Percentiles rank a stretch among this genome's conserved stretches.
Conservation (phyloP, 2,888 invertebrate species). For the Sarcophaga variegata region DNA sequence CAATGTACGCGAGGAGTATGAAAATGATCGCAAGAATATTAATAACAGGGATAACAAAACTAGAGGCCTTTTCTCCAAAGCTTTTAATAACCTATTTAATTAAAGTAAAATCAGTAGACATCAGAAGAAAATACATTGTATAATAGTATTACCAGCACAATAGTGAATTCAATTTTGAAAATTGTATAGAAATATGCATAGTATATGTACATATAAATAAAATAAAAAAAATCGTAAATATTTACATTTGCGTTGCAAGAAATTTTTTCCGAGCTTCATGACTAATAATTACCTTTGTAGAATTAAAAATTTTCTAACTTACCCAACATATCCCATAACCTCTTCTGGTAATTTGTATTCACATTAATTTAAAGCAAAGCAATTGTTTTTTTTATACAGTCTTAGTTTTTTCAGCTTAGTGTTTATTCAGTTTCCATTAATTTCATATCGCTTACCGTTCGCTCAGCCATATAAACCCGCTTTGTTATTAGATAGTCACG, state of each 20-base stretch:
- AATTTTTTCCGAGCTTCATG: no score
- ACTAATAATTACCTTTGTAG: no score
- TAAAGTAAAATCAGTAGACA: neutral
- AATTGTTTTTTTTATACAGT: slow-evolving; percentile 19
- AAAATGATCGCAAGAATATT: slow-evolving; percentile 73
- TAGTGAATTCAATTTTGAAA: no score
- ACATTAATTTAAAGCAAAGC: neutral
- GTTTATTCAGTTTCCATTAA: slow-evolving; percentile 71
- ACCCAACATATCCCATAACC: no score
- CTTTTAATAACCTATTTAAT: slow-evolving; percentile 66
- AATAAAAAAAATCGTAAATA: no score
- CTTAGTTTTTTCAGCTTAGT: slow-evolving; percentile 22
- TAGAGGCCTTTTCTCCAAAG: slow-evolving; percentile 40
- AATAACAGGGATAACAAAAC: neutral
- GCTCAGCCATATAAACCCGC: slow-evolving; percentile 86
- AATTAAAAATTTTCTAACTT: no score
- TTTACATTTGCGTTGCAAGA: no score
- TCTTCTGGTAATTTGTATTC: neutral
- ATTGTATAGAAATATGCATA: no score
- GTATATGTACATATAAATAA: no score
- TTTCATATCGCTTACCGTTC: slow-evolving; percentile 73
- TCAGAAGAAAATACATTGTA: neutral
- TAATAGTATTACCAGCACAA: neutral
- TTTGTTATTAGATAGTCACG: slow-evolving; percentile 93
- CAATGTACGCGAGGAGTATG: slow-evolving; percentile 81